These are phyloP conservation scores for Psittacula echo DNA, from an alignment of 2,797 vertebrate species.

Conservation along the genomic window DNA sequence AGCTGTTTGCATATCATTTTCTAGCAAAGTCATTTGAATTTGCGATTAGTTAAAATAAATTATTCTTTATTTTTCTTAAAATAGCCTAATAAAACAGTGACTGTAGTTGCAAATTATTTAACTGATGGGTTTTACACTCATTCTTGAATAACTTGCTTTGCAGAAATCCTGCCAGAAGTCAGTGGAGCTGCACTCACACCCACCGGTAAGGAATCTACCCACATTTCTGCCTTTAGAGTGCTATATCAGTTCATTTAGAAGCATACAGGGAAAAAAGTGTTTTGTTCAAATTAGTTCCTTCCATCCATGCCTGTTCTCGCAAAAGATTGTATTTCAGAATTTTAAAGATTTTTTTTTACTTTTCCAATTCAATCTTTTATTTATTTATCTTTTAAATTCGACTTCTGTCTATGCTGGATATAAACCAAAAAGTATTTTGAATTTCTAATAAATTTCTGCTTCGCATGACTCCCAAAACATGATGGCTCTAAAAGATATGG, in stretches of 20 bases:
- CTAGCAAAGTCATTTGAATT: constrained; percentile 10
- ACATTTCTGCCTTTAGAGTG: neutral
- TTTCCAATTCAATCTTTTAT: neutral
- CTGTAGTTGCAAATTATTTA: constrained; percentile 17
- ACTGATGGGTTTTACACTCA: neutral
- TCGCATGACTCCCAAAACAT: neutral
- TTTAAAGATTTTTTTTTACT: neutral
- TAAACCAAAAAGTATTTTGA: neutral
- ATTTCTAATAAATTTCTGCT: neutral
- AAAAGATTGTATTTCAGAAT: neutral
- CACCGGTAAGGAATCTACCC: neutral
- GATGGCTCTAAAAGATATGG: neutral
- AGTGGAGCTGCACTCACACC: neutral
- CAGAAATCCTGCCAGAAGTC: constrained; percentile 16
- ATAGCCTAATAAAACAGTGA: constrained; percentile 8
- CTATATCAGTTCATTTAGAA: neutral
- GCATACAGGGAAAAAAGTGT: neutral
- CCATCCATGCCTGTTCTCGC: neutral
- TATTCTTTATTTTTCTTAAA: neutral
- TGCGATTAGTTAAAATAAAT: constrained; percentile 40
- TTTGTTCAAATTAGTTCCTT: constrained; percentile 26
- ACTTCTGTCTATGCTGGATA: neutral
- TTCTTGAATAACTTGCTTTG: constrained; percentile 4
- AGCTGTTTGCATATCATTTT: constrained; percentile 27
- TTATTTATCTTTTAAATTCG: neutral